phyloP scores from a whole-genome alignment of 2,888 invertebrate species.

The Tiliacea aurago region DNA sequence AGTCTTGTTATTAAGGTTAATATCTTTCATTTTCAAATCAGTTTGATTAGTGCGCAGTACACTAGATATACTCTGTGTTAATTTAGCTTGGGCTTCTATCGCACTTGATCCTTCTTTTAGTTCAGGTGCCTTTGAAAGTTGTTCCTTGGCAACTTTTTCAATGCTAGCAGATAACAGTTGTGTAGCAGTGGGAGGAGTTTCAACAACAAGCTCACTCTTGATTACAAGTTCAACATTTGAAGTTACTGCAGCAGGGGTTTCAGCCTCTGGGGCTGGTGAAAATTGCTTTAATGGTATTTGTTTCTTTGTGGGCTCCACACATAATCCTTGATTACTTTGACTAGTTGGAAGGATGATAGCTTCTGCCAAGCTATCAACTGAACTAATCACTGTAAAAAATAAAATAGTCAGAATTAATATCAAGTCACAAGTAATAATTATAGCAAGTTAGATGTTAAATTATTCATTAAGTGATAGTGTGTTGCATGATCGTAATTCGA shows the following conservation, averaged over 20 bases:
- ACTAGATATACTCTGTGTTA: conserved; percentile 86
- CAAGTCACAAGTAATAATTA: neutral
- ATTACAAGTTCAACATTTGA: conserved; percentile 72
- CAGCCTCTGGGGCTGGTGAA: conserved; percentile 70
- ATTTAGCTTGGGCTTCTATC: conserved; percentile 86
- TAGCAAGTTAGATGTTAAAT: conserved; percentile 9
- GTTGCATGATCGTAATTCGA: conserved; percentile 13
- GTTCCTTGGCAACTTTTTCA: conserved; percentile 84
- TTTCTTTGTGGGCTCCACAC: conserved; percentile 73
- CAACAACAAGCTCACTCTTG: conserved; percentile 74
- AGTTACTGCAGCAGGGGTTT: conserved; percentile 65
- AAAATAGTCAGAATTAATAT: conserved; percentile 33
- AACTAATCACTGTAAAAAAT: conserved; percentile 84
- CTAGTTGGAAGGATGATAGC: conserved; percentile 85
- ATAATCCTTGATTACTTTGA: conserved; percentile 79
- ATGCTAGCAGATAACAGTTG: conserved; percentile 85
- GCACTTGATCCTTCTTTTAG: conserved; percentile 80
- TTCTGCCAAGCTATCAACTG: conserved; percentile 84
- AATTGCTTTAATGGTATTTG: conserved; percentile 68
- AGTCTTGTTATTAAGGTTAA: conserved; percentile 84
- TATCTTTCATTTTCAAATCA: conserved; percentile 88
- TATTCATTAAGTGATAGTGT: conserved; percentile 2
- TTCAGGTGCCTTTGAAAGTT: conserved; percentile 69
- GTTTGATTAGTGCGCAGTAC: conserved; percentile 79
- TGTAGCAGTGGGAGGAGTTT: conserved; percentile 79